A percentile compares a stretch with the other conserved stretches of the same genome.
Conservation (phyloP, 2,797 vertebrate species). For the Lithobates pipiens region DNA sequence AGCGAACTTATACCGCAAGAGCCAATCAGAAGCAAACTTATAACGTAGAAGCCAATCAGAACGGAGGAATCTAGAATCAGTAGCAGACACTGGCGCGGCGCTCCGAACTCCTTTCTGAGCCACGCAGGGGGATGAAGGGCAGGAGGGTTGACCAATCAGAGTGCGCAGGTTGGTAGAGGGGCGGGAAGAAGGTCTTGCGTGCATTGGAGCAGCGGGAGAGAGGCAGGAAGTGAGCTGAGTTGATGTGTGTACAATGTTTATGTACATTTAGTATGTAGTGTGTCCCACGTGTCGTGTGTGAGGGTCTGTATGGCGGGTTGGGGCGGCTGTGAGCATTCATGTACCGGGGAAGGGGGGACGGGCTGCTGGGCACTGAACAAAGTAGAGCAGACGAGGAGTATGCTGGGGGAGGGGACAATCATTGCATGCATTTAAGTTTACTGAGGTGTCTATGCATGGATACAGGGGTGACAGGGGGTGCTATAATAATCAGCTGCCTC, state of each 20-base stretch:
- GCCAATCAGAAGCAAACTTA: not conserved
- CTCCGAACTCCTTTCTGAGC: not conserved
- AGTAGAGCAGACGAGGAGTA: slow-evolving; percentile 5
- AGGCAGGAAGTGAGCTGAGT: slow-evolving; percentile 51
- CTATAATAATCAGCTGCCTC: not conserved
- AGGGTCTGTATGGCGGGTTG: not conserved
- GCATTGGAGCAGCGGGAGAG: slow-evolving; percentile 27
- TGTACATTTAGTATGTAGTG: not conserved
- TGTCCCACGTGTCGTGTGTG: not conserved
- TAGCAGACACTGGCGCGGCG: not conserved
- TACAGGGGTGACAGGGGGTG: too few relatives aligned
- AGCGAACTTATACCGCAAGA: too few relatives aligned
- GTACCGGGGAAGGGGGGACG: not conserved
- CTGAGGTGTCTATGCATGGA: too few relatives aligned
- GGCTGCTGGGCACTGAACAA: not conserved
- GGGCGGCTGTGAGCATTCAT: too few relatives aligned
- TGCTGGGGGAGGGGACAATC: not conserved
- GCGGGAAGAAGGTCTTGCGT: not conserved
- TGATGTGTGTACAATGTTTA: slow-evolving; percentile 15
- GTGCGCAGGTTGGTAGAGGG: not conserved
- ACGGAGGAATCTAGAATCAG: too few relatives aligned
- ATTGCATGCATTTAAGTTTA: not conserved
- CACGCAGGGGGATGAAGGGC: not conserved
- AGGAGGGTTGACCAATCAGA: not conserved
- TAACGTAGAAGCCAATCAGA: slow-evolving; percentile 11